A percentile compares a stretch with the other conserved stretches of the same genome.
Evolutionary conservation across 2,113 vertebrate genomes (phyloP).

Genomic region (Cynopterus brachyotis): DNA sequence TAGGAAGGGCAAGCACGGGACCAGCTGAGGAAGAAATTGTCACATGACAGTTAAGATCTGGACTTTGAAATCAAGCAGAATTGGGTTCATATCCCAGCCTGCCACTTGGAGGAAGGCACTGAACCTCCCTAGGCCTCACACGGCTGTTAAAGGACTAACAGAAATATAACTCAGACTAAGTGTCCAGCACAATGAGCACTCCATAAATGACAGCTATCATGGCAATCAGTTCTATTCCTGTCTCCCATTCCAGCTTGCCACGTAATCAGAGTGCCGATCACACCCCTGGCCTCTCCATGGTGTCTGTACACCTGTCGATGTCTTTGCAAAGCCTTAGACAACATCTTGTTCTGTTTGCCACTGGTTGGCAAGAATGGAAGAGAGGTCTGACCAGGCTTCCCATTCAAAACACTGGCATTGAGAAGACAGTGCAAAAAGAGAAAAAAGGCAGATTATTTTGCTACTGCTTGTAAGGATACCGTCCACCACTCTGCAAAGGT

Average conservation of each 20-base stretch:
- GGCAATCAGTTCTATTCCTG: constrained; percentile 31
- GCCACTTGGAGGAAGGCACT: neutral
- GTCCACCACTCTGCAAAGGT: neutral
- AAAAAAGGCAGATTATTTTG: neutral
- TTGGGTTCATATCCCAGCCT: neutral
- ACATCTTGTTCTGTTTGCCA: neutral
- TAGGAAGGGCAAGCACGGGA: neutral
- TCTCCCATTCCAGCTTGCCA: neutral
- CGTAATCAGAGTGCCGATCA: neutral
- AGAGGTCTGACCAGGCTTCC: neutral
- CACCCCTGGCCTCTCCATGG: neutral
- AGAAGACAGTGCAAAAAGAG: neutral
- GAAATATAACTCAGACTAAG: constrained; percentile 30
- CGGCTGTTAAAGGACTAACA: neutral
- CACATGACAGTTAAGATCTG: neutral
- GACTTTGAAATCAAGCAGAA: neutral
- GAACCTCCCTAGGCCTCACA: neutral
- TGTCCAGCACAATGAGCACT: neutral
- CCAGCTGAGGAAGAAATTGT: neutral
- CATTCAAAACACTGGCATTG: neutral
- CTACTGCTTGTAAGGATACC: neutral
- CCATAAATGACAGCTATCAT: neutral
- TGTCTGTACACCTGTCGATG: neutral
- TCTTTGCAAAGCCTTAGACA: neutral
- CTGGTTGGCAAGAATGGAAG: neutral